Conservation (phyloP, 37 sponge, comb jelly and placozoan species). For the Beroe ovata region DNA sequence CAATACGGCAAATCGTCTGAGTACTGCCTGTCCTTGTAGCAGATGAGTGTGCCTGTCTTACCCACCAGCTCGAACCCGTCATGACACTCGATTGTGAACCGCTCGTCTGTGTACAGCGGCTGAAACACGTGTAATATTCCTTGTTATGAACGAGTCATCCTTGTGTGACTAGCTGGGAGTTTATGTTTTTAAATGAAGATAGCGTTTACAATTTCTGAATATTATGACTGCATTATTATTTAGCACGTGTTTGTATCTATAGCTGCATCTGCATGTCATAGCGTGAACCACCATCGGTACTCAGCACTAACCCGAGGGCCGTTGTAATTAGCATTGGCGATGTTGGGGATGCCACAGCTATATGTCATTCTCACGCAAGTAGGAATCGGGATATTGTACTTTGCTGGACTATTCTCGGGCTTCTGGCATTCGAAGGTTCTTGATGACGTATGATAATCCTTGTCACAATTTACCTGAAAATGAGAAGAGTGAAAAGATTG, state of each 20-base stretch:
- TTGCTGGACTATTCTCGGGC: neutral
- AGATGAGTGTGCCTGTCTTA: neutral
- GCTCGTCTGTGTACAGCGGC: neutral
- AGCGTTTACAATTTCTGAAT: too few species aligned
- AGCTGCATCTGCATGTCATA: too few species aligned
- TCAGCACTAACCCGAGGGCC: neutral
- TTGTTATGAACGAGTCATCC: too few species aligned
- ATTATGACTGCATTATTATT: too few species aligned
- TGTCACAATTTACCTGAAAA: too few species aligned
- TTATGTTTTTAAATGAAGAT: too few species aligned
- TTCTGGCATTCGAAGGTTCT: neutral
- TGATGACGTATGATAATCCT: too few species aligned
- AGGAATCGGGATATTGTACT: neutral
- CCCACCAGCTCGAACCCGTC: slow-evolving; percentile 50
- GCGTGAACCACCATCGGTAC: too few species aligned
- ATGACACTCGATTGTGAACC: slow-evolving; percentile 29
- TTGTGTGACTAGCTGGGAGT: too few species aligned
- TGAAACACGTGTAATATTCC: too few species aligned
- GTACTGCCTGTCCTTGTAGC: slow-evolving; percentile 30
- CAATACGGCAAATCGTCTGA: slow-evolving; percentile 8
- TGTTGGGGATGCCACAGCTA: neutral
- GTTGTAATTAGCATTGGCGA: neutral
- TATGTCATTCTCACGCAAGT: neutral
- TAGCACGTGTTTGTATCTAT: too few species aligned
- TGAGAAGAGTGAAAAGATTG: too few species aligned